A percentile compares a stretch with the other conserved stretches of the same genome.
These are phyloP conservation scores for Actenoides hombroni DNA, from an alignment of 2,113 vertebrate species.

Conservation along the genomic window DNA sequence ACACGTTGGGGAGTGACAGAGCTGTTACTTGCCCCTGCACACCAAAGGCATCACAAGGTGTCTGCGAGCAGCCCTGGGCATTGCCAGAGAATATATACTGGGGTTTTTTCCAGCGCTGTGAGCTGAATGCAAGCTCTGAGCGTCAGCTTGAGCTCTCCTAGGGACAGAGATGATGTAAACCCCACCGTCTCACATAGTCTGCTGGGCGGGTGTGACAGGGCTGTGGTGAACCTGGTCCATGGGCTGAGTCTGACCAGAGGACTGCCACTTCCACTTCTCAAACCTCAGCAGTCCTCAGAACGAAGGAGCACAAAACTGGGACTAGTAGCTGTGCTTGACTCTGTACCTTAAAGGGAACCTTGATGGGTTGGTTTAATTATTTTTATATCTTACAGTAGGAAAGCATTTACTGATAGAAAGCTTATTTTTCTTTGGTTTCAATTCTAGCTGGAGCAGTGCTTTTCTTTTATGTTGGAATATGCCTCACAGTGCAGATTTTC, in stretches of 20 bases:
- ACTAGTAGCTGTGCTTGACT: background rate
- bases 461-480: background rate
- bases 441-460: background rate
- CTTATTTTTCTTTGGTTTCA: background rate
- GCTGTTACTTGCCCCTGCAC: background rate
- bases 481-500: conserved; percentile 36
- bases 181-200: accelerated
- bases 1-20: background rate
- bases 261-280: background rate
- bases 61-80: background rate
- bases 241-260: background rate
- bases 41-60: background rate
- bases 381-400: background rate
- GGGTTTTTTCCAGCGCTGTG: background rate
- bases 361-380: background rate
- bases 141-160: background rate
- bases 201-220: background rate
- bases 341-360: background rate
- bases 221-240: background rate
- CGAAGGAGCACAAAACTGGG: background rate
- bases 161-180: background rate
- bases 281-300: background rate
- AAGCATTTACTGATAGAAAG: background rate
- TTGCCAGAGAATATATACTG: accelerated
- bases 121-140: background rate